phyloP scores from a whole-genome alignment of 2,888 invertebrate species.

The Trimorus sp. region DNA sequence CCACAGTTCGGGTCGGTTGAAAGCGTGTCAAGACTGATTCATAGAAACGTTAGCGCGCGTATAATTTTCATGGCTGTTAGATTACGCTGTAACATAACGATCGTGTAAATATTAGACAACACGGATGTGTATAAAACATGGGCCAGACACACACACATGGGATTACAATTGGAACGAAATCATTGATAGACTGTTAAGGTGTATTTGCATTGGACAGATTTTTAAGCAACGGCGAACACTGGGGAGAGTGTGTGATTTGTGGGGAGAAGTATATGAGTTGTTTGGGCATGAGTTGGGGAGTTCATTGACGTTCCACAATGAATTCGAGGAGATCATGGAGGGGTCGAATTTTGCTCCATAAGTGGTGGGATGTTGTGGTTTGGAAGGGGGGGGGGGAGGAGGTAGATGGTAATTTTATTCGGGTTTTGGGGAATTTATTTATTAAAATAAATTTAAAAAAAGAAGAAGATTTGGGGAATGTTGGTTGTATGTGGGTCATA shows the following conservation, averaged over 20 bases:
- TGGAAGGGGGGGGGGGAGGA: no score
- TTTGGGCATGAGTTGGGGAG: conserved; percentile 35
- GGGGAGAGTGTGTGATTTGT: conserved; percentile 7
- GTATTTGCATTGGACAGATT: conserved; percentile 48
- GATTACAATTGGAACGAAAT: conserved; percentile 35
- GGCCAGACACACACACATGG: neutral
- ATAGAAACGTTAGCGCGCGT: conserved; percentile 59
- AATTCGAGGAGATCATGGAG: no score
- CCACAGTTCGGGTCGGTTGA: conserved; percentile 65
- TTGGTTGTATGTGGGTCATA: no score
- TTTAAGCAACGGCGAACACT: conserved; percentile 42
- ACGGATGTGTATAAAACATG: conserved; percentile 73
- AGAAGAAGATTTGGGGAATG: no score
- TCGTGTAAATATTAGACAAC: conserved; percentile 73
- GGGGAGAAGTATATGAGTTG: conserved; percentile 53
- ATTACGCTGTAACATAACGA: conserved; percentile 76
- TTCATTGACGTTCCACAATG: no score
- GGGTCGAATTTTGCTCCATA: no score
- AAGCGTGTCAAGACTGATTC: conserved; percentile 63
- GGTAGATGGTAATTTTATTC: no score
- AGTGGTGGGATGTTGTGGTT: no score
- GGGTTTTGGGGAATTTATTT: no score
- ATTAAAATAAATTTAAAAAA: no score
- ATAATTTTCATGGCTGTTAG: conserved; percentile 66
- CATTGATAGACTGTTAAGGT: conserved; percentile 62